Percentiles rank a stretch among this genome's conserved stretches.
Conservation (phyloP, 2,797 vertebrate genomes). For the Melanotaenia parkinsoni region DNA sequence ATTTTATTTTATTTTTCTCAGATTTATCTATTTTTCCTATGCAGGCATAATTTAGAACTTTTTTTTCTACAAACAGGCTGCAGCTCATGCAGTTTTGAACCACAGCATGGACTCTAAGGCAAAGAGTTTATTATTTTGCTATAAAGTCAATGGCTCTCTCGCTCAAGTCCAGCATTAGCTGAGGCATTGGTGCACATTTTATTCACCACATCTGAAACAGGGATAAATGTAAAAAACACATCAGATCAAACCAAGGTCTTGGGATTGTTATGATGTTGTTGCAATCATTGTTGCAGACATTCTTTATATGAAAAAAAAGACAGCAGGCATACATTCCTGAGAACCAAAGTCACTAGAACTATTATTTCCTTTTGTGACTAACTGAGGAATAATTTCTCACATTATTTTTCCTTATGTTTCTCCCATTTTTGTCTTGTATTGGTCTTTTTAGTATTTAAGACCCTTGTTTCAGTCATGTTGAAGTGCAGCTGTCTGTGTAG, state of each 20-base stretch:
- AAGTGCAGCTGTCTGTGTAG: constrained; percentile 6
- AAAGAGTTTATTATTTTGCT: constrained; percentile 36
- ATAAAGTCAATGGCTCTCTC: constrained; percentile 22
- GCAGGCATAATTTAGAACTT: too few species aligned
- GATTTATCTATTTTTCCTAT: too few species aligned
- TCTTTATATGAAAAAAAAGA: neutral
- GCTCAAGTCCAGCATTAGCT: constrained; percentile 50
- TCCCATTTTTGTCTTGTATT: neutral
- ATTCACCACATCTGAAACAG: constrained; percentile 31
- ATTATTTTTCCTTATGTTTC: neutral
- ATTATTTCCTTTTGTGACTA: constrained; percentile 2
- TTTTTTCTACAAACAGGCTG: neutral
- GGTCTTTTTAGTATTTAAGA: neutral
- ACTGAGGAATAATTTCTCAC: neutral
- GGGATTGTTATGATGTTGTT: neutral
- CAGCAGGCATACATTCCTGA: neutral
- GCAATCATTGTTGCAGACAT: neutral
- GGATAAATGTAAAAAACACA: constrained; percentile 15
- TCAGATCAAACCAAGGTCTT: constrained; percentile 16
- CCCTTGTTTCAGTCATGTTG: neutral
- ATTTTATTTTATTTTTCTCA: neutral
- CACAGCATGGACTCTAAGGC: constrained; percentile 34
- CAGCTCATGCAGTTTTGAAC: constrained; percentile 29
- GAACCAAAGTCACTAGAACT: neutral
- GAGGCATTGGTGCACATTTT: constrained; percentile 36